These are phyloP conservation scores for Miichthys miiuy DNA, from an alignment of 2,797 vertebrate genomes.

Conservation along the genomic window DNA sequence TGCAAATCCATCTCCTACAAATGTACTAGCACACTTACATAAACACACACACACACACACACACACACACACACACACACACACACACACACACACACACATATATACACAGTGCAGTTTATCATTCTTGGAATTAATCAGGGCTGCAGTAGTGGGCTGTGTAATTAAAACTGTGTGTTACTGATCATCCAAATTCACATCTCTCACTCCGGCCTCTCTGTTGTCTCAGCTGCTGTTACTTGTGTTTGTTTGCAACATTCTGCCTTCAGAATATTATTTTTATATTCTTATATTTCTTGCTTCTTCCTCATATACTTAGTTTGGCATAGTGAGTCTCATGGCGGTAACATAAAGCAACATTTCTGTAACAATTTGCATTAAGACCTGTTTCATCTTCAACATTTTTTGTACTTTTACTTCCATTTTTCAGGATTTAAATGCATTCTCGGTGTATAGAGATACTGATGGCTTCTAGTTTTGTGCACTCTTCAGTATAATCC, in stretches of 20 bases:
- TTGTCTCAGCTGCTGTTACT: not conserved
- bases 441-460: not conserved
- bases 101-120: not conserved
- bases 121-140: slow-evolving; percentile 38
- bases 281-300: not conserved
- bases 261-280: not conserved
- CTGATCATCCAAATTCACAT: slow-evolving; percentile 23
- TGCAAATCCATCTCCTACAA: not conserved
- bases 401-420: not conserved
- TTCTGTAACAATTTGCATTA: not conserved
- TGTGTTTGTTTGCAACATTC: not conserved
- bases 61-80: not conserved
- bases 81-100: not conserved
- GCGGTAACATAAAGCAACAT: not conserved
- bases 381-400: not conserved
- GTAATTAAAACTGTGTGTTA: slow-evolving; percentile 42
- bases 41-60: not conserved
- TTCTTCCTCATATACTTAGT: not conserved
- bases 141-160: slow-evolving; percentile 18
- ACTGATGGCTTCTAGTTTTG: not conserved
- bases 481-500: slow-evolving; percentile 44
- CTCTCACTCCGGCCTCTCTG: slow-evolving; percentile 11
- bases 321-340: not conserved
- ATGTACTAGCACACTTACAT: slow-evolving; percentile 10
- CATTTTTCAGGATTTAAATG: not conserved